phyloP scores from a whole-genome alignment of 2,888 invertebrate species.

The Loripinus fragilis region DNA sequence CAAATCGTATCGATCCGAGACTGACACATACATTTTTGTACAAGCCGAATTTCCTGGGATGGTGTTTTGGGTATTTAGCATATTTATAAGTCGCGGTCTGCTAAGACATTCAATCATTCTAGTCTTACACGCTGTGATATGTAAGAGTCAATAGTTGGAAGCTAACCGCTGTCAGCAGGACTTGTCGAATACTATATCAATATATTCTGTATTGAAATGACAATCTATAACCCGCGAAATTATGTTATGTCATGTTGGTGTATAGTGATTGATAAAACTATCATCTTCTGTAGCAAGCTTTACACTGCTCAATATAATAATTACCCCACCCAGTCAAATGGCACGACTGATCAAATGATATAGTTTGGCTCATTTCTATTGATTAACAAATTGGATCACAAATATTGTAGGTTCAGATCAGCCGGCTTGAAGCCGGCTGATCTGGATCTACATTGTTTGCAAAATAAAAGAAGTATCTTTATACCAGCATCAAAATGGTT shows the following conservation, averaged over 20 bases:
- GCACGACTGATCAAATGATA: too few species aligned
- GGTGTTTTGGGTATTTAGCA: constrained; percentile 9
- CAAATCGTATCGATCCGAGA: background rate
- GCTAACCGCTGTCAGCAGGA: background rate
- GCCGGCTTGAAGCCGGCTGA: too few species aligned
- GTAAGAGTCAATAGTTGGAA: background rate
- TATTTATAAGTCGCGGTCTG: constrained; percentile 7
- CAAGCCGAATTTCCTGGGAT: constrained; percentile 8
- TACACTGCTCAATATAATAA: too few species aligned
- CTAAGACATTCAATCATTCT: constrained; percentile 7
- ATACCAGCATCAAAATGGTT: background rate
- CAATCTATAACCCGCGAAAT: background rate
- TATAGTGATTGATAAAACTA: background rate
- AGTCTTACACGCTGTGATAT: background rate
- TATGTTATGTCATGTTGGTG: constrained; percentile 11
- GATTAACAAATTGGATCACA: too few species aligned
- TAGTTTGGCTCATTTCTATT: too few species aligned
- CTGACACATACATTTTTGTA: constrained; percentile 22
- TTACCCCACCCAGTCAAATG: too few species aligned
- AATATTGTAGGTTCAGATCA: too few species aligned
- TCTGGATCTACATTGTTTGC: too few species aligned
- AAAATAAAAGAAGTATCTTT: too few species aligned
- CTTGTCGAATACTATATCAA: constrained; percentile 2
- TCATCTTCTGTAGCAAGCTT: too few species aligned
- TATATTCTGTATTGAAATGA: constrained; percentile 3